Evolutionary conservation across 2,888 invertebrate genomes (phyloP).

Genomic region (Dasypogon diadema): DNA sequence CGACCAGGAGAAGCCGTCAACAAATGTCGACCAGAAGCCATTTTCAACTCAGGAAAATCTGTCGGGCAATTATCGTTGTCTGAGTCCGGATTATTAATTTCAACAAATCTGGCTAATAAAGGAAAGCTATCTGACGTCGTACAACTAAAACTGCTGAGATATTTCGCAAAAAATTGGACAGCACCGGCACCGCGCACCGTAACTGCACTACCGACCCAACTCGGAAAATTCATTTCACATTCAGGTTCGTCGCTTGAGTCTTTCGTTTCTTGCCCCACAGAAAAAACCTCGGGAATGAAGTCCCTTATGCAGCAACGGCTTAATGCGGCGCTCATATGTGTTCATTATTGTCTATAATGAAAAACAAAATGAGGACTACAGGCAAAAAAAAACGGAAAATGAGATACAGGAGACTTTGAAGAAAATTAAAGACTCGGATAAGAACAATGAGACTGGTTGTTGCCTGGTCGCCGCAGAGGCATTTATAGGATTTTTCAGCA

Average conservation of each 20-base stretch:
- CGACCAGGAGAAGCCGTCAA: background rate
- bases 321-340: background rate
- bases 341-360: constrained; percentile 3
- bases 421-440: constrained; percentile 51
- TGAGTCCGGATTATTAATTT: constrained; percentile 14
- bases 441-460: constrained; percentile 48
- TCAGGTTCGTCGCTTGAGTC: constrained; percentile 41
- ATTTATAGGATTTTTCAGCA: constrained; percentile 31
- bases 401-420: constrained; percentile 21
- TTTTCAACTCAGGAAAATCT: background rate
- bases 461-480: constrained; percentile 1
- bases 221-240: background rate
- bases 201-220: background rate
- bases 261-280: constrained; percentile 9
- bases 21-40: constrained; percentile 1
- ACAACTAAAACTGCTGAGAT: constrained; percentile 17
- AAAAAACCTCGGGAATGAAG: background rate
- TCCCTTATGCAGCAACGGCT: background rate
- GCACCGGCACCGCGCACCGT: background rate
- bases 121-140: constrained; percentile 11
- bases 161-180: constrained; percentile 2
- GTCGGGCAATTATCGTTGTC: constrained; percentile 38
- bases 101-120: constrained; percentile 1
- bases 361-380: background rate
- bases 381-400: background rate